Base-by-base conservation (phyloP, 2,888 invertebrate species). In the Lochmaea capreae region DNA sequence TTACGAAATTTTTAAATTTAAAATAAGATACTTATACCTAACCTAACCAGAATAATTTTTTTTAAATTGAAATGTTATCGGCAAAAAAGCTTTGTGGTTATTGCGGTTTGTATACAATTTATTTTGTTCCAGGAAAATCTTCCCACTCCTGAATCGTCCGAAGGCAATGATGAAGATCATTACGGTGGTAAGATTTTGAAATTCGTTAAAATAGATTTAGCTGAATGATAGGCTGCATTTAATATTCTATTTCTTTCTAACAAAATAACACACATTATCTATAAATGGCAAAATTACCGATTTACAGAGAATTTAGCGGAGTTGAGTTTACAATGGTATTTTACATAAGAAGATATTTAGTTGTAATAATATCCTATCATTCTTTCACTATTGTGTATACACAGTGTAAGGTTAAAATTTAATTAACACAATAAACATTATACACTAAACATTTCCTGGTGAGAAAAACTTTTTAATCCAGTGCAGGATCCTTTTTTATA, bases 151-250 rank as follows among this genome's bases (percentile, higher is more conserved):
- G 93, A 93, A 83, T 92, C 92, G 10, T 88, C 90, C 4, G 93
- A 93, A 81, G 90, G 91, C 86, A 91, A 90, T 79, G 93, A 93
- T 79, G 93, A 93, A 78, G 93, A 93, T 81, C 92, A 92, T 81
- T 93, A 90, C 84, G 89, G 92, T 84, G 92, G 93, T 93, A 88
- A 91, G 91, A 78, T 46, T 46, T 65, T n/a, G 14, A 26, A 52
- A 1, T 11, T 61, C n/a, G 18, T 43, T 39, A 8, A 39, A 42
- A 39, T 16, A 42, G 10, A 11, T 9, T 63, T 43, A 14, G 6
- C 26, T 57, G n/a, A 39, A 67, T 26, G 39, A 59, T 10, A 42
- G 18, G 18, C 18, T 62, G 22, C 43, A 18, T 18, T n/a, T 18
- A 59, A 54, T 54, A 63, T 70, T 66, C 71, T 59, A 49, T 71